These are phyloP conservation scores for Orbicella faveolata DNA, from an alignment of 64 coral and sea anemone species.

Conservation along the genomic window DNA sequence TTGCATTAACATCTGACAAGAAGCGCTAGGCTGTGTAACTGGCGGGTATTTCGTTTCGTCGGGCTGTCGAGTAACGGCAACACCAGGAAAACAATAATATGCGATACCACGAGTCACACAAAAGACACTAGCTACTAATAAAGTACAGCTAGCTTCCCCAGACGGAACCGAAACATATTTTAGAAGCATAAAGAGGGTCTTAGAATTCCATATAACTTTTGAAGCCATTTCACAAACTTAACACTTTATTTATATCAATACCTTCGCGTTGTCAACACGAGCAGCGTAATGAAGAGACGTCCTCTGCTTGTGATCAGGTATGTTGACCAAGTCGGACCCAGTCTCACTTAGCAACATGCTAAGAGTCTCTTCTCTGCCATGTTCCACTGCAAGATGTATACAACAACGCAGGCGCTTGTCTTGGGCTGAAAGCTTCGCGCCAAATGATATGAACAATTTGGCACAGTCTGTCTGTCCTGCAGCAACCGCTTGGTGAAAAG, in stretches of 20 bases:
- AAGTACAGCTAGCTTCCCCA: too few species aligned
- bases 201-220: too few species aligned
- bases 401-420: slow-evolving; percentile 53
- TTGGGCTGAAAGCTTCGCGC: slow-evolving; percentile 45
- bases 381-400: slow-evolving; percentile 76
- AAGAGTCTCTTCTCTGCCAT: slow-evolving; percentile 59
- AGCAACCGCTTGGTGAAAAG: slow-evolving; percentile 63
- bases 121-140: too few species aligned
- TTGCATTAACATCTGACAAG: too few species aligned
- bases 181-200: too few species aligned
- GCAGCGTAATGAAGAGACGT: slow-evolving; percentile 81
- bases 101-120: too few species aligned
- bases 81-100: too few species aligned
- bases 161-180: too few species aligned
- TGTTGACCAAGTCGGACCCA: slow-evolving; percentile 10
- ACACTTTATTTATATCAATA: background rate
- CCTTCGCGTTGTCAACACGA: slow-evolving; percentile 43
- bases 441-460: slow-evolving; percentile 44
- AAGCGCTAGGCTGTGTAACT: too few species aligned
- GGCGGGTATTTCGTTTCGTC: too few species aligned
- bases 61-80: too few species aligned
- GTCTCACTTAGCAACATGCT: slow-evolving; percentile 51
- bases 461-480: slow-evolving; percentile 58
- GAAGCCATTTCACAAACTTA: too few species aligned
- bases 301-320: slow-evolving; percentile 53